These are phyloP conservation scores for Turdus rufiventris DNA, from an alignment of 2,113 vertebrate species.

Conservation along the genomic window DNA sequence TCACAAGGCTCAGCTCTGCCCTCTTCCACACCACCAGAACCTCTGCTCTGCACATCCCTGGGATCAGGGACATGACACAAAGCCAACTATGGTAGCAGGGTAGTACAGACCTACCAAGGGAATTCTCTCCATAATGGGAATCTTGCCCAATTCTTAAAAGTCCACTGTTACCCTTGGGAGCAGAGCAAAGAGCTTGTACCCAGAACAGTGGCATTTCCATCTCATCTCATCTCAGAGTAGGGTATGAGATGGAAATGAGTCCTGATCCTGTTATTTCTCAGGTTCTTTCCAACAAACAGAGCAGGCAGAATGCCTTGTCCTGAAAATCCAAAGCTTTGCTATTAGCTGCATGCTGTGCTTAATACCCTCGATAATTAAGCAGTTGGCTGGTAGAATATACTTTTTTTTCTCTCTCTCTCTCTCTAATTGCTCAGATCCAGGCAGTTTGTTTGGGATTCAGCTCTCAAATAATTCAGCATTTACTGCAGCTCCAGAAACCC, in stretches of 20 bases:
- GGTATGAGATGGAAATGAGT: not conserved
- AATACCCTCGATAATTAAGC: not conserved
- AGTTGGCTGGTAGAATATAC: not conserved
- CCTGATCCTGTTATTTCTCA: accelerated
- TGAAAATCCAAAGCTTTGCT: not conserved
- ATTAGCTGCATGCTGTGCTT: not conserved
- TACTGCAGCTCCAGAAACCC: not conserved
- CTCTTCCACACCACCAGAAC: not conserved
- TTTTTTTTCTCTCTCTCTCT: not conserved
- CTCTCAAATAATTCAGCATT: not conserved
- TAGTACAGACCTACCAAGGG: not conserved
- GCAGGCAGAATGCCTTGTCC: not conserved
- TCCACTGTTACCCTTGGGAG: not conserved
- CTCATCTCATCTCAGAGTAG: accelerated
- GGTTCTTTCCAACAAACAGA: not conserved
- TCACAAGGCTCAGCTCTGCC: not conserved
- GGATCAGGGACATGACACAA: not conserved
- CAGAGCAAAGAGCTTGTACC: not conserved
- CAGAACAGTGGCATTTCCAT: not conserved
- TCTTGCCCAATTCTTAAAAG: not conserved
- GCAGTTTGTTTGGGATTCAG: not conserved
- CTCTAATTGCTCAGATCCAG: not conserved
- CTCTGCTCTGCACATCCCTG: not conserved
- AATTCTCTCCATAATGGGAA: not conserved
- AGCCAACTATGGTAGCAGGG: not conserved